Conservation (phyloP, 2,113 vertebrate species). For the Agelaius tricolor region DNA sequence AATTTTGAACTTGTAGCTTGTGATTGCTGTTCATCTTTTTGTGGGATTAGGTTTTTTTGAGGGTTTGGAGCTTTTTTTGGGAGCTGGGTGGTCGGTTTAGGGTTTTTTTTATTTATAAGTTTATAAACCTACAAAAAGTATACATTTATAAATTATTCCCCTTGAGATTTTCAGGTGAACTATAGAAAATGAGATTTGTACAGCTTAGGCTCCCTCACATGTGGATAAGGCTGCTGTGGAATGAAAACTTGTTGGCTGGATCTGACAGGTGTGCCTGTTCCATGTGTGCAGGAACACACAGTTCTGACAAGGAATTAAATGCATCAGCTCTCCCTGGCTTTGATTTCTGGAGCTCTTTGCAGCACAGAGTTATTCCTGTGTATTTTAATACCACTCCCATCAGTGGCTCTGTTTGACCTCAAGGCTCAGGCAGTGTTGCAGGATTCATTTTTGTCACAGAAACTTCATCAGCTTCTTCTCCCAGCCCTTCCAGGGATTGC, state of each 20-base stretch:
- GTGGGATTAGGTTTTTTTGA: no score
- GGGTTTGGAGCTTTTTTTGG: no score
- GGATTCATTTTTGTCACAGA: not conserved
- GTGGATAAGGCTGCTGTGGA: accelerated
- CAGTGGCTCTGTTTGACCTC: not conserved
- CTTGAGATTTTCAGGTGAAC: not conserved
- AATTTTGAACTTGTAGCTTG: not conserved
- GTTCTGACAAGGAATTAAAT: not conserved
- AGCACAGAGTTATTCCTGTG: not conserved
- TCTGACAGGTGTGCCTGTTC: not conserved
- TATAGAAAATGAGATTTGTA: not conserved
- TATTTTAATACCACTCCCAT: not conserved
- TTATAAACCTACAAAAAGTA: not conserved
- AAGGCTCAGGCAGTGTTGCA: not conserved
- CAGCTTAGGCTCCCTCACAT: accelerated
- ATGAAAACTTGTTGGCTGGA: not conserved
- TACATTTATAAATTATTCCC: not conserved
- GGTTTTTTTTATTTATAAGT: not conserved
- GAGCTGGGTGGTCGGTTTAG: accelerated
- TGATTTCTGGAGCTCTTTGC: not conserved
- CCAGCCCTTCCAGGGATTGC: not conserved
- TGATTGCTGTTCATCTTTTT: not conserved
- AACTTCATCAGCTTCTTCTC: not conserved
- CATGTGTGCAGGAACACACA: not conserved
- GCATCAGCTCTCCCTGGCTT: not conserved